These are phyloP conservation scores for Spatulosminthurus flaviceps DNA, from an alignment of 2,888 invertebrate genomes.

Conservation along the genomic window DNA sequence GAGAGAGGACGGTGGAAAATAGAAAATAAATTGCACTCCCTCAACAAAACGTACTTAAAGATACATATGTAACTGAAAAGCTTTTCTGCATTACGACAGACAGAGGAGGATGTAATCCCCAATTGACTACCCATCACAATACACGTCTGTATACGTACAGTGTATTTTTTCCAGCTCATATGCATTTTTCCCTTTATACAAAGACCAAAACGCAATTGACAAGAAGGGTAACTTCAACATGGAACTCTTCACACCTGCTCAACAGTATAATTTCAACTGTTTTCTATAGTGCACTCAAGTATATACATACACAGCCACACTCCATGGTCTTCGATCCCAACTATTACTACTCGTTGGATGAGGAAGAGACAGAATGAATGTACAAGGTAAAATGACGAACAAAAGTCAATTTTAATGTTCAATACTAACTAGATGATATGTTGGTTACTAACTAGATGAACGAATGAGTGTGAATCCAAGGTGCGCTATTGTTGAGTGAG, in stretches of 20 bases:
- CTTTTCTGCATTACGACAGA: background rate
- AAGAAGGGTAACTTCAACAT: slow-evolving; percentile 30
- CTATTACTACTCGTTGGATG: too few relatives aligned
- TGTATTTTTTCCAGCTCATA: background rate
- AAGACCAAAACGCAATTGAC: slow-evolving; percentile 15
- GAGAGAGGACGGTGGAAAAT: too few relatives aligned
- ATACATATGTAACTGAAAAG: too few relatives aligned
- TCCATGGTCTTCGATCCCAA: slow-evolving; percentile 1
- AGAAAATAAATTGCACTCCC: slow-evolving; percentile 38
- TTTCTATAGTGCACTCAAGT: slow-evolving; percentile 1
- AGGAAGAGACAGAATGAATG: background rate
- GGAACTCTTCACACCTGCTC: slow-evolving; percentile 43
- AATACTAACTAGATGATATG: background rate
- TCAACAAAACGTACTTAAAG: background rate
- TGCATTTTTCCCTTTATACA: background rate
- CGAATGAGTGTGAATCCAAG: background rate
- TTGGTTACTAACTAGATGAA: background rate
- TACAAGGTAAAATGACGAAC: too few relatives aligned
- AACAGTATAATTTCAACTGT: slow-evolving; percentile 39
- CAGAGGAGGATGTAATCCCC: background rate
- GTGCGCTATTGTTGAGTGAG: slow-evolving; percentile 8
- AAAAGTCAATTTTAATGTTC: slow-evolving; percentile 10
- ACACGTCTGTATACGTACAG: background rate
- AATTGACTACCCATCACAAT: background rate
- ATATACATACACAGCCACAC: too few relatives aligned